Conservation (phyloP, 2,888 invertebrate species). For the Orthosia gothica region DNA sequence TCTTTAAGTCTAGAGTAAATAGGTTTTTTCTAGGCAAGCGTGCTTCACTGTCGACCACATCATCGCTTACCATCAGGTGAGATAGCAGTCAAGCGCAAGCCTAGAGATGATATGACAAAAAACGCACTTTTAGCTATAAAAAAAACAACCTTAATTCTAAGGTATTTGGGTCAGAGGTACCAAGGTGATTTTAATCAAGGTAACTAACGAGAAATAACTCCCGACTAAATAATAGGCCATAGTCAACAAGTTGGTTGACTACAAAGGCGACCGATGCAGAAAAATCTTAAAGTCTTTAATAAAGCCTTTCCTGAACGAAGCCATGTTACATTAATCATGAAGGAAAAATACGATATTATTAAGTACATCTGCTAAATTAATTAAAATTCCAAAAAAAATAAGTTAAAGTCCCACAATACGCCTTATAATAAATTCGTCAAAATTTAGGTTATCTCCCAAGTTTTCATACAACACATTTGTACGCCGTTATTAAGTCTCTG, state of each 20-base stretch:
- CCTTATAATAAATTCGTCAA: conserved; percentile 26
- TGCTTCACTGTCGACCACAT: no score
- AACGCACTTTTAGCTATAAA: no score
- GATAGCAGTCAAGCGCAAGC: no score
- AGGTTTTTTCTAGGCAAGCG: no score
- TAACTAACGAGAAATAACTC: background rate
- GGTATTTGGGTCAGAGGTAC: background rate
- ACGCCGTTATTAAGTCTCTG: conserved; percentile 30
- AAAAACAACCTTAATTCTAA: background rate
- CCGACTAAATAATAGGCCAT: background rate
- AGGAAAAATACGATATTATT: background rate
- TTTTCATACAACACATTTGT: conserved; percentile 26
- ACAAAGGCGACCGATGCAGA: background rate
- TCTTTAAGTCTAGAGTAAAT: no score
- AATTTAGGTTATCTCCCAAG: conserved; percentile 33
- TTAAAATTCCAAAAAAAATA: conserved; percentile 14
- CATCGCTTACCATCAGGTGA: no score
- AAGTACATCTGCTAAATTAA: background rate
- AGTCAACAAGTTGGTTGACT: background rate
- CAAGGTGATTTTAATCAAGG: background rate
- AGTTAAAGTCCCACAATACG: conserved; percentile 3
- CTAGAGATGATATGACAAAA: no score
- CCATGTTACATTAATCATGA: background rate
- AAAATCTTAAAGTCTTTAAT: background rate
- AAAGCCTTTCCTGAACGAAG: background rate